Percentiles rank a stretch among this genome's conserved stretches.
phyloP scores from a whole-genome alignment of 2,797 vertebrate genomes.

The Microctenopoma steveboyesi region DNA sequence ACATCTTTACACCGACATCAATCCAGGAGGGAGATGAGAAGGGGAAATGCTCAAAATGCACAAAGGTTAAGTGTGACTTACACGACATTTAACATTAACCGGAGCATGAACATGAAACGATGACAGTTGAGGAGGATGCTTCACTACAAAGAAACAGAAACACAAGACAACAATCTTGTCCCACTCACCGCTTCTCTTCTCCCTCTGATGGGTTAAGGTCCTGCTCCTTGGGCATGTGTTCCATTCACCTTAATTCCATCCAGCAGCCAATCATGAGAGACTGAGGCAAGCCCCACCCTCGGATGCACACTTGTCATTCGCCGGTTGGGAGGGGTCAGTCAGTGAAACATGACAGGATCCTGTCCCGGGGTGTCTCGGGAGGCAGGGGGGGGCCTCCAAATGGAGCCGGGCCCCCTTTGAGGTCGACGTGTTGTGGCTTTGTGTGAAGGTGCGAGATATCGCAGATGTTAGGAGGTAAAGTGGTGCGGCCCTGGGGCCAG shows the following conservation, averaged over 20 bases:
- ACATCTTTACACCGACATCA: not conserved
- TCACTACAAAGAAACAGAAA: not conserved
- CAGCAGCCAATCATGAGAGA: conserved; percentile 96
- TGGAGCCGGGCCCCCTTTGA: conserved; percentile 33
- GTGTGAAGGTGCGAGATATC: conserved; percentile 4
- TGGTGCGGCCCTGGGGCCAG: conserved; percentile 10
- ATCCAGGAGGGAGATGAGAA: not conserved
- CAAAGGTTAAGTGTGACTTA: not conserved
- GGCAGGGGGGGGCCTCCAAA: conserved; percentile 25
- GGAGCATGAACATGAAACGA: not conserved
- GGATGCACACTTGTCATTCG: conserved; percentile 86
- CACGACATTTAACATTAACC: not conserved
- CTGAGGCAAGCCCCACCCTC: conserved; percentile 94
- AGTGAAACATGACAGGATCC: conserved; percentile 76
- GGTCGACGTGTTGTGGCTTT: conserved; percentile 10
- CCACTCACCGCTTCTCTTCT: conserved; percentile 95
- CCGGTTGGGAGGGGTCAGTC: conserved; percentile 73
- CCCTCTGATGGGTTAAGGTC: conserved; percentile 95
- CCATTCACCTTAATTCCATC: conserved; percentile 99
- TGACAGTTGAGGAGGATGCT: not conserved
- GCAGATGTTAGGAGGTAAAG: not conserved
- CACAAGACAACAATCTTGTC: not conserved
- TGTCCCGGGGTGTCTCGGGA: conserved; percentile 41
- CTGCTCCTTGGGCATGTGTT: conserved; percentile 99
- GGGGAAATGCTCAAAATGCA: not conserved